Conservation (phyloP, 2,888 invertebrate species). For the Cactoblastis cactorum region DNA sequence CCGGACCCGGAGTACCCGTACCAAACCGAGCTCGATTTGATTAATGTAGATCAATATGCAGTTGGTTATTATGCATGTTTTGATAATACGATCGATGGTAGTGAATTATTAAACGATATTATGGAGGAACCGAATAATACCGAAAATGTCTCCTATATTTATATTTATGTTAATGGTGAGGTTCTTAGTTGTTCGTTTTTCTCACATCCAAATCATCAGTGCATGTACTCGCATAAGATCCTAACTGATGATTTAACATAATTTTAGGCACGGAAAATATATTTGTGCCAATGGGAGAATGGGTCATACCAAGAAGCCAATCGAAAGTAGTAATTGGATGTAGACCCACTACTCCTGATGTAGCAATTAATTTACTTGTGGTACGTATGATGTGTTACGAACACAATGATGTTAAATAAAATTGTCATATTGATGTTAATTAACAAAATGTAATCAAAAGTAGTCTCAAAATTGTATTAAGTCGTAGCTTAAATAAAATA, state of each 20-base stretch:
- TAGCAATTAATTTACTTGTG: constrained; percentile 51
- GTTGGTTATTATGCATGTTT: constrained; percentile 80
- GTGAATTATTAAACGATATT: constrained; percentile 43
- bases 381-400: constrained; percentile 51
- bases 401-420: background rate
- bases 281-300: constrained; percentile 63
- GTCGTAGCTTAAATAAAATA: constrained; percentile 8
- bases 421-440: background rate
- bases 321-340: constrained; percentile 60
- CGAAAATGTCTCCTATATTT: constrained; percentile 56
- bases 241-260: constrained; percentile 33
- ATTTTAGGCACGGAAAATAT: constrained; percentile 65
- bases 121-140: constrained; percentile 55
- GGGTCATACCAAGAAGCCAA: constrained; percentile 45
- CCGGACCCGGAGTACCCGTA: constrained; percentile 46
- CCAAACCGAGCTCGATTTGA: constrained; percentile 65
- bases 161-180: constrained; percentile 72
- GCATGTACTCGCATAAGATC: constrained; percentile 17
- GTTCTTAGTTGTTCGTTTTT: background rate
- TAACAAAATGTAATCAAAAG: constrained; percentile 1
- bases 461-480: background rate
- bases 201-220: constrained; percentile 14
- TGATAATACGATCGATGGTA: constrained; percentile 52
- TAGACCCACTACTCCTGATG: constrained; percentile 69
- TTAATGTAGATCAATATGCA: constrained; percentile 59